phyloP scores from a whole-genome alignment of 2,113 vertebrate species.

The Amphiprion ocellaris region DNA sequence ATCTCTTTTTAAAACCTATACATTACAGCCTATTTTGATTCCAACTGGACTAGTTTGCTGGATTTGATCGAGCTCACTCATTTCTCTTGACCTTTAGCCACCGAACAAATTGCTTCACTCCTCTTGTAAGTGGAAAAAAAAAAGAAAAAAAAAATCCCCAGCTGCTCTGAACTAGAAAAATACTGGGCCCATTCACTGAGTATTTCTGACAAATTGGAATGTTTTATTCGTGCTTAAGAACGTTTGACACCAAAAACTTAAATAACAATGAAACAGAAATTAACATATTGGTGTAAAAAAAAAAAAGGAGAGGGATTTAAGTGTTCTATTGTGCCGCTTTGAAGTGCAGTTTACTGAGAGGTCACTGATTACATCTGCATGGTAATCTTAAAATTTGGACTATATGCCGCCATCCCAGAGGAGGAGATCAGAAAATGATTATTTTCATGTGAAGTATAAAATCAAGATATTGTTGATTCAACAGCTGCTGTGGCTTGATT shows the following conservation, averaged over 20 bases:
- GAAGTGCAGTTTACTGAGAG: constrained; percentile 17
- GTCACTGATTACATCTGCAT: constrained; percentile 50
- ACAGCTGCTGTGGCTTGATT: constrained; percentile 3
- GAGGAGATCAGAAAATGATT: constrained; percentile 5
- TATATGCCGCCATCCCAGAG: not conserved
- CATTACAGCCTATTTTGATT: constrained; percentile 21
- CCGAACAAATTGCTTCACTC: constrained; percentile 29
- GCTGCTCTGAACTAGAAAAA: not conserved
- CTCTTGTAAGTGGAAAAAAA: constrained; percentile 1
- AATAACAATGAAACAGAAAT: constrained; percentile 22
- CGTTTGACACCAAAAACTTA: constrained; percentile 1
- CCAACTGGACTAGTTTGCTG: constrained; percentile 16
- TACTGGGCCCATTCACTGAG: not conserved
- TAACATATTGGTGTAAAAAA: constrained; percentile 1
- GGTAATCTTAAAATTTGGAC: constrained; percentile 8
- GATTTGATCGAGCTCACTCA: constrained; percentile 37
- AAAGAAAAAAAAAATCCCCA: not conserved
- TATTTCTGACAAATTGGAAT: constrained; percentile 16
- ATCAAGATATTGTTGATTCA: constrained; percentile 12
- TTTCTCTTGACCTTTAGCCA: constrained; percentile 50
- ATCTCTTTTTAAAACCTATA: not conserved
- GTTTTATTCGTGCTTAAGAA: not conserved
- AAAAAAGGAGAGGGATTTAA: not conserved
- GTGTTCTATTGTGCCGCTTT: constrained; percentile 26
- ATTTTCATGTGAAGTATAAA: constrained; percentile 16